Percentiles rank a stretch among this genome's conserved stretches.
Evolutionary conservation across 2,113 vertebrate genomes (phyloP).

Genomic region (Cichladusa arquata): DNA sequence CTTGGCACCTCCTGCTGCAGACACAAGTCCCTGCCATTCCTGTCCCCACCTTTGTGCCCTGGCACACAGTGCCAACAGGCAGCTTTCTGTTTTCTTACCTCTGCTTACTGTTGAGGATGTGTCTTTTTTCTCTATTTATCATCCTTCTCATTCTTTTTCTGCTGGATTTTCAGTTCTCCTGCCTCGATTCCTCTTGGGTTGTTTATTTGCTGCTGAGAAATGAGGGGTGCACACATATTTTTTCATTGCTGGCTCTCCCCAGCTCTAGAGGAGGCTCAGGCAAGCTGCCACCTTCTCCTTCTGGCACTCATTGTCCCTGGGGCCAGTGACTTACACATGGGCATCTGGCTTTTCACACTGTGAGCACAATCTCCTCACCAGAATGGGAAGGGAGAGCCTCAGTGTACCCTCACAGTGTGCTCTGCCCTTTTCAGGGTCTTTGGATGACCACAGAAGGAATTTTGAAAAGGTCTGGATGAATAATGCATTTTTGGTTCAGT

Average conservation of each 20-base stretch:
- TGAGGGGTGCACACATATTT: background rate
- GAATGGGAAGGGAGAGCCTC: background rate
- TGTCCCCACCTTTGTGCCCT: background rate
- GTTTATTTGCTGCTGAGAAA: background rate
- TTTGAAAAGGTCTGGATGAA: constrained; percentile 7
- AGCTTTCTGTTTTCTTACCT: background rate
- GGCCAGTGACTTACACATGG: background rate
- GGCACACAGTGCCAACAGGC: background rate
- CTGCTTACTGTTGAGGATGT: background rate
- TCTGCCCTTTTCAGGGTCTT: background rate
- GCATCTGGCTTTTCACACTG: background rate
- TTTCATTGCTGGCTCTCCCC: background rate
- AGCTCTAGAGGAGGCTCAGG: background rate
- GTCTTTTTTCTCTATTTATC: background rate
- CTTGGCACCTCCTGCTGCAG: background rate
- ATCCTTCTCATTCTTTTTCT: background rate
- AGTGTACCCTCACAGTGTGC: background rate
- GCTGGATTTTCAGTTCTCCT: background rate
- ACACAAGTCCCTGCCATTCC: background rate
- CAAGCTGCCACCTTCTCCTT: background rate
- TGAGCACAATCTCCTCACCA: background rate
- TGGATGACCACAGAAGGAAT: background rate
- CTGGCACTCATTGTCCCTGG: background rate
- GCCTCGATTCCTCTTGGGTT: background rate
- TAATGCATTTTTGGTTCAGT: background rate